Conservation (phyloP, 2,797 vertebrate genomes). For the Odontamblyopus lacepedii region DNA sequence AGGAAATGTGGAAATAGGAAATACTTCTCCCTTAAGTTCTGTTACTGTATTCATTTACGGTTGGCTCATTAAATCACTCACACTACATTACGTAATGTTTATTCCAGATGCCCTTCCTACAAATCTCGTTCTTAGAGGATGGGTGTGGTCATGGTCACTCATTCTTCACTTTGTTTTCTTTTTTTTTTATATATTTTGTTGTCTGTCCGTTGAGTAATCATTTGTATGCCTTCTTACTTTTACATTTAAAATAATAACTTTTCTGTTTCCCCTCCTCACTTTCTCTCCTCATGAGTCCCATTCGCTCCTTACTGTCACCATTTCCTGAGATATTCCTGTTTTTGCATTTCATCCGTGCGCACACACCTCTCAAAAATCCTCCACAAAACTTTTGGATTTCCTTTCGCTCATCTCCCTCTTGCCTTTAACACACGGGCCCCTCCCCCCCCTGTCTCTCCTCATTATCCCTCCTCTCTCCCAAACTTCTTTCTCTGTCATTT, state of each 20-base stretch:
- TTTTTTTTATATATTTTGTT: not conserved
- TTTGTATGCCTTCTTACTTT: not conserved
- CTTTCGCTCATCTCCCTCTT: slow-evolving; percentile 20
- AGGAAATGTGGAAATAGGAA: too few relatives aligned
- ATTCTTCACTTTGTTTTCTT: not conserved
- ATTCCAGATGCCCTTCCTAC: too few relatives aligned
- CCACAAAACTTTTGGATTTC: slow-evolving; percentile 20
- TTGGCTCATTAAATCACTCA: too few relatives aligned
- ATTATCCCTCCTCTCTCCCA: slow-evolving; percentile 55
- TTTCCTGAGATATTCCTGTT: slow-evolving; percentile 18
- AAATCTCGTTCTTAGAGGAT: too few relatives aligned
- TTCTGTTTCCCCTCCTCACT: not conserved
- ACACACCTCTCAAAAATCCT: slow-evolving; percentile 20
- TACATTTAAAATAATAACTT: not conserved
- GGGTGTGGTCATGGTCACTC: too few relatives aligned
- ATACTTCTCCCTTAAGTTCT: too few relatives aligned
- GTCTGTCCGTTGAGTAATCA: not conserved
- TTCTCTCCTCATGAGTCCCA: slow-evolving; percentile 13
- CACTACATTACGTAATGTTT: too few relatives aligned
- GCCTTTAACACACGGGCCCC: slow-evolving; percentile 34
- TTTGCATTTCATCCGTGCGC: slow-evolving; percentile 24
- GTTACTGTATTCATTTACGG: too few relatives aligned
- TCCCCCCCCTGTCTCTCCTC: slow-evolving; percentile 48
- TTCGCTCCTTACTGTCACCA: slow-evolving; percentile 10
- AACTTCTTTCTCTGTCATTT: slow-evolving; percentile 72